These are phyloP conservation scores for Nomada ruficornis DNA, from an alignment of 2,888 invertebrate species.

Conservation along the genomic window DNA sequence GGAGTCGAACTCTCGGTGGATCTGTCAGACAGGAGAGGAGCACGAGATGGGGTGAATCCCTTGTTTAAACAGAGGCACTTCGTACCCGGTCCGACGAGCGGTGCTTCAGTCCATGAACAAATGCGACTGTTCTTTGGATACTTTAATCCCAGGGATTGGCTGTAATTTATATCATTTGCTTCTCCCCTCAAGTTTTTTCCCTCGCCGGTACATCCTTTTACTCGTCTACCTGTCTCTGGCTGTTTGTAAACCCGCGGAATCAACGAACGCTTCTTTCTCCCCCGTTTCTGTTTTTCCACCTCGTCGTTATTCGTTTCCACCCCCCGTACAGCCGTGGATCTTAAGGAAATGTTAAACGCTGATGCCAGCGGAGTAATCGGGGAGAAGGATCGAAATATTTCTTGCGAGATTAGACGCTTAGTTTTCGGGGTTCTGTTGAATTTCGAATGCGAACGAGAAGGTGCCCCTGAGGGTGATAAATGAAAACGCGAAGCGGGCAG, in stretches of 20 bases:
- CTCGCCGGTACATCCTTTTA: conserved; percentile 32
- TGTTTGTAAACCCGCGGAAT: conserved; percentile 42
- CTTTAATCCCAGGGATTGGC: conserved; percentile 78
- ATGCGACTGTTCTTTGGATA: conserved; percentile 78
- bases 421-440: not conserved
- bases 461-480: not conserved
- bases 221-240: conserved; percentile 43
- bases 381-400: not conserved
- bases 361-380: conserved; percentile 4
- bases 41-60: conserved; percentile 64
- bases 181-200: conserved; percentile 48
- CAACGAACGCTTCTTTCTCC: conserved; percentile 22
- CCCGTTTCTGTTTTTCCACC: not conserved
- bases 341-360: conserved; percentile 26
- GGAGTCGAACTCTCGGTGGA: conserved; percentile 55
- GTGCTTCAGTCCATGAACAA: conserved; percentile 78
- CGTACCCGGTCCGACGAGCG: conserved; percentile 69
- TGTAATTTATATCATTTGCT: conserved; percentile 76
- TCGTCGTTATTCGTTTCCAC: not conserved
- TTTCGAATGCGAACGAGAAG: not conserved
- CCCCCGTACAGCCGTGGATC: not conserved
- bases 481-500: not conserved
- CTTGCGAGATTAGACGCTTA: not conserved
- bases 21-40: conserved; percentile 41
- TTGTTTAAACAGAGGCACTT: conserved; percentile 75